Evolutionary conservation across 2,797 vertebrate genomes (phyloP).

Genomic region (Falco columbarius): DNA sequence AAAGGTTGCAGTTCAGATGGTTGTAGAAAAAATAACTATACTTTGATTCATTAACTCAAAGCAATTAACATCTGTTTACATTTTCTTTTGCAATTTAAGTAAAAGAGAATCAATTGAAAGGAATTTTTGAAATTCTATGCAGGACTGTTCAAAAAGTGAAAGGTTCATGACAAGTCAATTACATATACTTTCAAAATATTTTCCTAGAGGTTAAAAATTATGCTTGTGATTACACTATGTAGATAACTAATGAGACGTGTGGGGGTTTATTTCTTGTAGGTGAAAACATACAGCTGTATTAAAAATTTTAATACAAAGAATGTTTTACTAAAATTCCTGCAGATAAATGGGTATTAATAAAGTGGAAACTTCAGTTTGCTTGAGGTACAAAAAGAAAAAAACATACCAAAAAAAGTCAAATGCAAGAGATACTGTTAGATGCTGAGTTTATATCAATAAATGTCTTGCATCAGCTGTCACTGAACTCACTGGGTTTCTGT

Average conservation of each 20-base stretch:
- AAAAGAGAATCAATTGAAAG: neutral
- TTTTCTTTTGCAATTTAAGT: neutral
- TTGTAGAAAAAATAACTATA: neutral
- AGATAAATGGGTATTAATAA: slow-evolving; percentile 4
- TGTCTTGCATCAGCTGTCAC: slow-evolving; percentile 46
- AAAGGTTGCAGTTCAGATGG: neutral
- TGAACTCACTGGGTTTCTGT: slow-evolving; percentile 4
- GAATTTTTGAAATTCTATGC: neutral
- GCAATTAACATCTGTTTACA: slow-evolving; percentile 51
- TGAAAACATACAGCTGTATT: slow-evolving; percentile 8
- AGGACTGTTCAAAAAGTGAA: neutral
- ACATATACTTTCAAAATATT: slow-evolving; percentile 26
- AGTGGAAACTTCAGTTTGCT: slow-evolving; percentile 48
- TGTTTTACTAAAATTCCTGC: slow-evolving; percentile 29
- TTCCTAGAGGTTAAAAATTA: slow-evolving; percentile 63
- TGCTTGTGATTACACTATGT: slow-evolving; percentile 57
- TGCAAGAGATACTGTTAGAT: slow-evolving; percentile 31
- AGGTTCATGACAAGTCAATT: slow-evolving; percentile 4
- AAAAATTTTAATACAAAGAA: slow-evolving; percentile 29
- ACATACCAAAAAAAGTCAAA: neutral
- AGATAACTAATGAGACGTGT: slow-evolving; percentile 50
- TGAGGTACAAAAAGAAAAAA: neutral
- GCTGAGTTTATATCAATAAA: slow-evolving; percentile 70
- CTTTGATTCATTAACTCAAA: neutral
- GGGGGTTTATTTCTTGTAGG: slow-evolving; percentile 47